These are phyloP conservation scores for Thysanoteuthis rhombus DNA, from an alignment of 2,888 invertebrate species.

Conservation along the genomic window DNA sequence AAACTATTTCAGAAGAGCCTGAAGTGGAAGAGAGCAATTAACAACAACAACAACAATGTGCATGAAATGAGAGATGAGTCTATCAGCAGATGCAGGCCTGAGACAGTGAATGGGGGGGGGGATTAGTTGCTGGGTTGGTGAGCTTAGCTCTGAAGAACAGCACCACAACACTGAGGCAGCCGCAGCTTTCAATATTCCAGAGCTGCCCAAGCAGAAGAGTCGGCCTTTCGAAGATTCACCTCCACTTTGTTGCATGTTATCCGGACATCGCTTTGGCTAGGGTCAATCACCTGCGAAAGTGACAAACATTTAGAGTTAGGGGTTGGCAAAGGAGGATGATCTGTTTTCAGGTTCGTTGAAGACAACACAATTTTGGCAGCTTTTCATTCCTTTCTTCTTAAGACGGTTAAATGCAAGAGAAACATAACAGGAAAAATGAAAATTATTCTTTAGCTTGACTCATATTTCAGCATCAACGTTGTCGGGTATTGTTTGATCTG, in stretches of 20 bases:
- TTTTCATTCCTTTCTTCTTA: background rate
- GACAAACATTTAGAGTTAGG: background rate
- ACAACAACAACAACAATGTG: too few relatives aligned
- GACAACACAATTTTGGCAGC: background rate
- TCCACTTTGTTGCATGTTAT: slow-evolving; percentile 92
- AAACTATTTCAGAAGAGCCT: too few relatives aligned
- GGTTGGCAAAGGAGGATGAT: background rate
- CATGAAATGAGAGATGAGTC: too few relatives aligned
- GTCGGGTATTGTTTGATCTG: too few relatives aligned
- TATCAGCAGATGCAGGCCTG: too few relatives aligned
- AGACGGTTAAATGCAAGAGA: too few relatives aligned
- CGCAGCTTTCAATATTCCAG: slow-evolving; percentile 67
- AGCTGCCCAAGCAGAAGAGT: slow-evolving; percentile 83
- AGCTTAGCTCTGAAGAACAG: too few relatives aligned
- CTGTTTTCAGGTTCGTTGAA: too few relatives aligned
- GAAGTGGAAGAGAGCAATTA: too few relatives aligned
- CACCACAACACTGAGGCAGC: background rate
- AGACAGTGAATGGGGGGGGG: background rate
- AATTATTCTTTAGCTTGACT: too few relatives aligned
- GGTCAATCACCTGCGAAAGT: slow-evolving; percentile 78
- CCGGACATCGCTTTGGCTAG: slow-evolving; percentile 77
- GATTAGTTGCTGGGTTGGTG: background rate
- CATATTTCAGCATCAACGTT: too few relatives aligned
- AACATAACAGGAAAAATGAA: too few relatives aligned
- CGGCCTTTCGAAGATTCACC: slow-evolving; percentile 87